Percentiles rank a stretch among this genome's conserved stretches.
phyloP scores from a whole-genome alignment of 2,888 invertebrate genomes.

The Bombylius major region DNA sequence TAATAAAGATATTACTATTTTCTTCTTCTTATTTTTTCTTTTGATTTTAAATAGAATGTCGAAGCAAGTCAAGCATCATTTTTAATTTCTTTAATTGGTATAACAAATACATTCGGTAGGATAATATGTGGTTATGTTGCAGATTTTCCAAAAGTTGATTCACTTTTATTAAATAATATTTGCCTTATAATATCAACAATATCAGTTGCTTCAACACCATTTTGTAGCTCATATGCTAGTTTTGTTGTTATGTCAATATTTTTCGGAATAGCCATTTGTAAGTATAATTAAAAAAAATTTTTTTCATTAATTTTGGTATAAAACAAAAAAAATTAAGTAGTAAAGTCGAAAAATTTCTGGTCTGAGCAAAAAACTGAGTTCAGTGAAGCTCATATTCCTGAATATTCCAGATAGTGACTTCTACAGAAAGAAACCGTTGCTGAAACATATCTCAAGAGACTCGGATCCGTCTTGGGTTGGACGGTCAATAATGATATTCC shows the following conservation, averaged over 20 bases:
- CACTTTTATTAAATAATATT: conserved; percentile 83
- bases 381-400: too few relatives aligned
- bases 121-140: conserved; percentile 82
- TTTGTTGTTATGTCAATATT: conserved; percentile 73
- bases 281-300: conserved; percentile 37
- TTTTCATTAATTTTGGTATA: too few relatives aligned
- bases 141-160: conserved; percentile 83
- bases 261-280: conserved; percentile 86
- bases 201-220: conserved; percentile 69
- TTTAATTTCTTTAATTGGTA: conserved; percentile 51
- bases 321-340: not conserved
- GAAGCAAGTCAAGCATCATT: conserved; percentile 49
- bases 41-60: conserved; percentile 45
- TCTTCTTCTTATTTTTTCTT: not conserved
- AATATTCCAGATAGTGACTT: too few relatives aligned
- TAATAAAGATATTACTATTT: too few relatives aligned
- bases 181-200: conserved; percentile 84
- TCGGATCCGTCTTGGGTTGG: too few relatives aligned
- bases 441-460: too few relatives aligned
- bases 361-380: too few relatives aligned
- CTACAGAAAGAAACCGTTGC: too few relatives aligned
- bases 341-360: too few relatives aligned
- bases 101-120: conserved; percentile 89
- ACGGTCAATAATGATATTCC: too few relatives aligned
- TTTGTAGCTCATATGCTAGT: conserved; percentile 62